Percentiles rank a stretch among this genome's conserved stretches.
phyloP scores from a whole-genome alignment of 2,113 vertebrate genomes.

The Albula goreensis region DNA sequence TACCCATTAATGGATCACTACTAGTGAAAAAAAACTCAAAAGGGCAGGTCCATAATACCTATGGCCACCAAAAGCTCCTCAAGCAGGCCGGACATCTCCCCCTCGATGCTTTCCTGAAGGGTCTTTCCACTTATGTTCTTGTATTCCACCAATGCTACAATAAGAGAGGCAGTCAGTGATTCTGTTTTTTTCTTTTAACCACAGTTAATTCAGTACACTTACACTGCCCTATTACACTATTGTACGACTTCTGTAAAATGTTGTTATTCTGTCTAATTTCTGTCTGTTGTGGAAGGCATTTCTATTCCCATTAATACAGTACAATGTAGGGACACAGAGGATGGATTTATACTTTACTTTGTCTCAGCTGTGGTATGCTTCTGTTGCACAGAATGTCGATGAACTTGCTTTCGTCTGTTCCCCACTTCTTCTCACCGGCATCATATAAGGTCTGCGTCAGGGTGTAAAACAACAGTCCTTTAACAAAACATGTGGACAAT shows the following conservation, averaged over 20 bases:
- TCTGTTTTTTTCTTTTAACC: too few species aligned
- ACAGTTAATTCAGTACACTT: too few species aligned
- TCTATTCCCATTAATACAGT: background rate
- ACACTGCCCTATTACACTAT: too few species aligned
- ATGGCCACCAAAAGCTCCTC: conserved; percentile 78
- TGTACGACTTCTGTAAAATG: too few species aligned
- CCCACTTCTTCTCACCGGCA: conserved; percentile 83
- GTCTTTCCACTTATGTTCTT: conserved; percentile 78
- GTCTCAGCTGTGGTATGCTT: conserved; percentile 76
- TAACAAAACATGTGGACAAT: too few species aligned
- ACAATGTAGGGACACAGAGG: background rate
- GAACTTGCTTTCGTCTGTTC: conserved; percentile 79
- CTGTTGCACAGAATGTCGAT: conserved; percentile 77
- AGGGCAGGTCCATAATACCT: conserved; percentile 61
- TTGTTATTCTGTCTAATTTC: too few species aligned
- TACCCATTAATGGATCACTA: too few species aligned
- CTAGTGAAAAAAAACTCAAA: background rate
- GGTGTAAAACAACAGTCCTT: background rate
- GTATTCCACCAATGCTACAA: conserved; percentile 80
- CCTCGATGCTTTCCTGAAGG: conserved; percentile 81
- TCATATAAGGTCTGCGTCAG: conserved; percentile 72
- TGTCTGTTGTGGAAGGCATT: background rate
- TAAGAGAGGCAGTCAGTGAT: background rate
- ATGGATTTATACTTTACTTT: conserved; percentile 58
- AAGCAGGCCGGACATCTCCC: conserved; percentile 81